Base-by-base conservation (phyloP, 2,797 vertebrate genomes). In the Coreius guichenoti region DNA sequence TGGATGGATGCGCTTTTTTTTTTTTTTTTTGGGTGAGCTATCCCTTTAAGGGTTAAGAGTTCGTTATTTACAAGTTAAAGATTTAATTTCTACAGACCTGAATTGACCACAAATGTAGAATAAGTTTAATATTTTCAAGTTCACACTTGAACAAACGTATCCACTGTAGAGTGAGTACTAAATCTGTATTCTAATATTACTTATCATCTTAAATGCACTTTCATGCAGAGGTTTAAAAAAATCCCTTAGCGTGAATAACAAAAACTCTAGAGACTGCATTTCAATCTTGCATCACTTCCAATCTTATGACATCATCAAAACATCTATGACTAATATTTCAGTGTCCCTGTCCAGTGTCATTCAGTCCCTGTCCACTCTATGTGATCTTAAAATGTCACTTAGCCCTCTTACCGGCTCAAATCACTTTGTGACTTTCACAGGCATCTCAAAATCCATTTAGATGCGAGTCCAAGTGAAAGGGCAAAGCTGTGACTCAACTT, bases 351-450 rank as follows among this genome's bases (percentile, higher is more conserved):
- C 63, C 63, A 29, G 13, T 7, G 61, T 14, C 26, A 5, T 29
- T 63, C 61, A 65, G 17, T 82, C 39, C 36, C 58, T 67, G 58
- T 47, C 72, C 31, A 19, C 54, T 77, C 74, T n/a, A 33, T 68
- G 31, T 29, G 51, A 80, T 85, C 77, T 49, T 36, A 51, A 85
- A 85, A 73, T 73, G 56, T 72, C 68, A 69, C 54, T 73, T 80
- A 80, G 45, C 73, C 45, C 72, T 49, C 26, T 26, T 39, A 79
- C 31, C 33, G 16, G 56, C 80, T 72, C 61, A 26, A 81, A 61
- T 76, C 79, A 36, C 69, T 74, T 78, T 87, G 54, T 45, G 43
- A 76, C 61, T 81, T 86, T 80, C 61, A 83, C 86, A 49, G 73
- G 80, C 54, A 43, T 65, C 67, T 77, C 63, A 72, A 82, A 83